Percentiles rank a stretch among this genome's conserved stretches.
Evolutionary conservation across 2,797 vertebrate species (phyloP).

Genomic region (Neosilurus mollespiculum): DNA sequence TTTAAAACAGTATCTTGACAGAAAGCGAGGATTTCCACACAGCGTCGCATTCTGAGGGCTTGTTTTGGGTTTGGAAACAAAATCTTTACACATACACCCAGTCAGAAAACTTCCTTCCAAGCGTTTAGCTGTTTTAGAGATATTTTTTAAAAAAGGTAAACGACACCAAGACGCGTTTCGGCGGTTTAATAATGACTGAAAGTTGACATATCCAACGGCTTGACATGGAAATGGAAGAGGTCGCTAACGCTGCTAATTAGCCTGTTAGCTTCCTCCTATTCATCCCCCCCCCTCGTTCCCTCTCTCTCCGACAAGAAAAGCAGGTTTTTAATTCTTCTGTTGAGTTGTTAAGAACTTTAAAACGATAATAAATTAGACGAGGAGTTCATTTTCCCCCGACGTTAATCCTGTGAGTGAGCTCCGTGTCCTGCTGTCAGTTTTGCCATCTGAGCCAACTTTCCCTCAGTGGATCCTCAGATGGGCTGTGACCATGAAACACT

Average conservation of each 20-base stretch:
- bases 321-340: neutral
- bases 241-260: constrained; percentile 40
- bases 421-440: constrained; percentile 69
- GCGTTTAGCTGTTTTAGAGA: neutral
- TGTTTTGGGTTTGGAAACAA: neutral
- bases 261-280: constrained; percentile 38
- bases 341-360: neutral
- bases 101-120: neutral
- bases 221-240: neutral
- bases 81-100: neutral
- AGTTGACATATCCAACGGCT: neutral
- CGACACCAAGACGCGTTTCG: neutral
- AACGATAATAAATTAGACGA: neutral
- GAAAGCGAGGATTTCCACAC: neutral
- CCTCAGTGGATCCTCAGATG: constrained; percentile 15
- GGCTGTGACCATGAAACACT: constrained; percentile 3
- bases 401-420: constrained; percentile 51
- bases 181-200: neutral
- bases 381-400: neutral
- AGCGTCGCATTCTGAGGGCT: neutral
- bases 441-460: constrained; percentile 37
- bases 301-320: neutral
- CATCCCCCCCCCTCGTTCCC: constrained; percentile 27
- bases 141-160: neutral
- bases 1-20: neutral